Evolutionary conservation across 2,797 vertebrate genomes (phyloP).

Genomic region (Dicrostonyx torquatus): DNA sequence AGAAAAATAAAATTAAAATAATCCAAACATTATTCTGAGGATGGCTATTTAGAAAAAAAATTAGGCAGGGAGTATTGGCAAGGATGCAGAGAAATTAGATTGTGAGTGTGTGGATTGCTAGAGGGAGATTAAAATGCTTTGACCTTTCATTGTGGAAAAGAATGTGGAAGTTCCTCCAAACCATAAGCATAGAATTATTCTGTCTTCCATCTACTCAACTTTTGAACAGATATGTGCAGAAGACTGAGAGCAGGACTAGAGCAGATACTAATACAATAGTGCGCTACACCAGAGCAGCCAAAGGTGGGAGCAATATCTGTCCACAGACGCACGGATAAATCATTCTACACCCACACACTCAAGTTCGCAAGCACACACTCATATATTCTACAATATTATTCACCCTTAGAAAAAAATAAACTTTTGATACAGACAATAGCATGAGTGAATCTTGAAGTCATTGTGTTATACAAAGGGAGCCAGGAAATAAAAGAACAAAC

Average conservation of each 20-base stretch:
- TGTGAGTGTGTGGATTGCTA: neutral
- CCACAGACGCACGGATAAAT: too few relatives aligned
- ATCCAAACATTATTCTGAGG: too few relatives aligned
- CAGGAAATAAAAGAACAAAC: neutral
- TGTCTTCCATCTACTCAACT: neutral
- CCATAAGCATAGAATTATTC: neutral
- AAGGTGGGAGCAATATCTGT: too few relatives aligned
- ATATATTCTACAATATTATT: neutral
- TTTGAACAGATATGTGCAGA: neutral
- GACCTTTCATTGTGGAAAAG: neutral
- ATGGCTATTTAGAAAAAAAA: neutral
- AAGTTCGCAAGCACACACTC: neutral
- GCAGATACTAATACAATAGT: too few relatives aligned
- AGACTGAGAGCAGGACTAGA: neutral
- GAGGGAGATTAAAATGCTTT: neutral
- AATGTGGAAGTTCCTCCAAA: neutral
- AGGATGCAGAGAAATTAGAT: neutral
- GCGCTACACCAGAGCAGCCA: too few relatives aligned
- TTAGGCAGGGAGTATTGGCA: neutral
- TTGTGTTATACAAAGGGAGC: neutral
- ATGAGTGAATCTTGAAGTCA: neutral
- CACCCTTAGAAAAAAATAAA: neutral
- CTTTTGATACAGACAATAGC: neutral
- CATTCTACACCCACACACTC: neutral
- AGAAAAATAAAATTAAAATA: neutral